Evolutionary conservation across 1,140 invertebrate species (phyloP).

Genomic region (Camponotus pennsylvanicus): DNA sequence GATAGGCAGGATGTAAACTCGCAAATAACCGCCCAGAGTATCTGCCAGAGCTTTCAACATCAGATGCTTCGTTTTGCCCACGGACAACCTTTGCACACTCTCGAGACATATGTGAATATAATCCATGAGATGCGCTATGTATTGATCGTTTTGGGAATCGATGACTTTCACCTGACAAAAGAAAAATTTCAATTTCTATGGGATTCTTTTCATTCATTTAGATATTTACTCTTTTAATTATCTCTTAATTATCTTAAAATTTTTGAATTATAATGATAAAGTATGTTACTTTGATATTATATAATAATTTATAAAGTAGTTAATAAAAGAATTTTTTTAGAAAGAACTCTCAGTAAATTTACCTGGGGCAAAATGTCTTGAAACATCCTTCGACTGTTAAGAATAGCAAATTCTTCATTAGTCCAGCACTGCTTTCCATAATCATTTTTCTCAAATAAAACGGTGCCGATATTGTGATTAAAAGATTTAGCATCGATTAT

Average conservation of each 20-base stretch:
- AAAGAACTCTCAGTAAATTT: neutral
- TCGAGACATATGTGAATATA: constrained; percentile 87
- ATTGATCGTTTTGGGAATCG: constrained; percentile 77
- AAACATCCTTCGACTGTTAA: constrained; percentile 78
- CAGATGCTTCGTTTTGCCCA: constrained; percentile 84
- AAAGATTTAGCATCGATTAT: constrained; percentile 61
- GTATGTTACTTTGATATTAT: neutral
- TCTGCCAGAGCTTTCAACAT: constrained; percentile 87
- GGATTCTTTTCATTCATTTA: neutral
- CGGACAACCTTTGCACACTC: constrained; percentile 81
- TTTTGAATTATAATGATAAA: neutral
- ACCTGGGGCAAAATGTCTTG: constrained; percentile 82
- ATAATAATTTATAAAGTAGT: too few species aligned
- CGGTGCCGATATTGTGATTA: constrained; percentile 76
- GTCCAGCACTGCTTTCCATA: constrained; percentile 78
- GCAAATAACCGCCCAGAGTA: constrained; percentile 86
- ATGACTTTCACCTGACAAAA: constrained; percentile 72
- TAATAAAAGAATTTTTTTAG: neutral
- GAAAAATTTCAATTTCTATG: constrained; percentile 10
- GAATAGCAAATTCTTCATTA: constrained; percentile 77
- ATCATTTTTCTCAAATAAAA: constrained; percentile 79
- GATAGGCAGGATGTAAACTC: constrained; percentile 86
- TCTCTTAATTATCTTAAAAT: neutral
- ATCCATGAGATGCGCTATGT: constrained; percentile 81
- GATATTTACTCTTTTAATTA: neutral